Evolutionary conservation across 2,888 invertebrate genomes (phyloP), one percentile per base, ranked within the genome.

Genomic region (Drosophila dives): DNA sequence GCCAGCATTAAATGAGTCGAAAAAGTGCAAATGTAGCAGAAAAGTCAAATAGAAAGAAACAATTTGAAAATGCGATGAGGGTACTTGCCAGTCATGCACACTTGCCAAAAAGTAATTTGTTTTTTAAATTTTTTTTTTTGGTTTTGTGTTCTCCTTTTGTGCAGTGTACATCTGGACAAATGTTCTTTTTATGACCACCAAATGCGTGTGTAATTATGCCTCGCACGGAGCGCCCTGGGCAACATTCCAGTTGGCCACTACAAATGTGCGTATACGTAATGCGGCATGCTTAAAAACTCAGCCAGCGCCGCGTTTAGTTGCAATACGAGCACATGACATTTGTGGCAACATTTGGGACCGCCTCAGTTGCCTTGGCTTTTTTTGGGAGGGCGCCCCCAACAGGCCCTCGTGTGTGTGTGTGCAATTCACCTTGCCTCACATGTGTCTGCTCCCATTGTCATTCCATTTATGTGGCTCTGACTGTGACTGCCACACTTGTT

Each of bases 121-220:
- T 15, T 8, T 48, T 34, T 23, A 2, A 5, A 4, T 20, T 54
- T 32, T 17, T 23, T n/a, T 33, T 59, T n/a, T 26, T 23, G 5
- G 23, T 23, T 51, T 7, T 29, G 38, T 33, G 42, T 53, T 55
- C 38, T 50, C 55, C 55, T 56, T 64, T 61, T 60, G 56, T 69
- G 60, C 69, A 54, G 69, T 74, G 42, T 48, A 76, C 84, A 86
- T 81, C 72, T 66, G 73, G 59, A 72, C 78, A 88, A 84, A 84
- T 84, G 88, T 81, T 72, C 74, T 74, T 88, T 84, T 88, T 88
- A 88, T 84, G 77, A 82, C 80, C 83, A 80, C 80, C 82, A 87
- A 84, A 84, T 84, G 83, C 83, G 84, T 86, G 83, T 86, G 89
- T 85, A 85, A 86, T 84, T 84, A 88, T 87, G 81, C 78, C 88